phyloP scores from a whole-genome alignment of 2,797 vertebrate genomes.

The Anas acuta region DNA sequence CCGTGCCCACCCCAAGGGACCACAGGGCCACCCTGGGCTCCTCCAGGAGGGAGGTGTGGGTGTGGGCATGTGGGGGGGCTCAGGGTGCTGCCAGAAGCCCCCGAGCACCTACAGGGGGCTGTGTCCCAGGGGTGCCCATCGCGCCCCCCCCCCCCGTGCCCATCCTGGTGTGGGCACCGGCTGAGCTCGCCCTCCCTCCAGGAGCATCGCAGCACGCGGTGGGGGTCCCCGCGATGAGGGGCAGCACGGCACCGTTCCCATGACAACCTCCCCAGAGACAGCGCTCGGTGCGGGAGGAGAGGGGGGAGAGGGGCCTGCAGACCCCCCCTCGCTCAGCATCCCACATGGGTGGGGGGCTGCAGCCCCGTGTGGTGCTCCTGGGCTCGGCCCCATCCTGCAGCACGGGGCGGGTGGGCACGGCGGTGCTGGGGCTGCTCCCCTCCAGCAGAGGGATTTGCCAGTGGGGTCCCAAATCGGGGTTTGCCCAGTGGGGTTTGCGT shows the following conservation, averaged over 20 bases:
- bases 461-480: too few relatives aligned
- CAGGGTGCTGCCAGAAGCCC: rapidly evolving
- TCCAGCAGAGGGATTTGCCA: neutral
- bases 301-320: neutral
- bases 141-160: neutral
- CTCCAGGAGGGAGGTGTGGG: too few relatives aligned
- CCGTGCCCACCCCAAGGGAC: neutral
- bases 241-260: constrained; percentile 27
- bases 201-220: neutral
- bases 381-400: neutral
- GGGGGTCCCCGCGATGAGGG: neutral
- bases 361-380: neutral
- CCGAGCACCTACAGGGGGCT: rapidly evolving
- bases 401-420: neutral
- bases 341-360: rapidly evolving
- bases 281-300: neutral
- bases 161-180: neutral
- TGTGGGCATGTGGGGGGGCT: rapidly evolving
- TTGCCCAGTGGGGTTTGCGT: neutral
- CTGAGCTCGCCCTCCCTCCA: rapidly evolving
- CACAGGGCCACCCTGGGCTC: rapidly evolving
- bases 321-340: neutral
- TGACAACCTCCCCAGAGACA: constrained; percentile 54
- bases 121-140: rapidly evolving
- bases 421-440: neutral